Evolutionary conservation across 2,888 invertebrate genomes (phyloP).

Genomic region (Tricholauxania praeusta): DNA sequence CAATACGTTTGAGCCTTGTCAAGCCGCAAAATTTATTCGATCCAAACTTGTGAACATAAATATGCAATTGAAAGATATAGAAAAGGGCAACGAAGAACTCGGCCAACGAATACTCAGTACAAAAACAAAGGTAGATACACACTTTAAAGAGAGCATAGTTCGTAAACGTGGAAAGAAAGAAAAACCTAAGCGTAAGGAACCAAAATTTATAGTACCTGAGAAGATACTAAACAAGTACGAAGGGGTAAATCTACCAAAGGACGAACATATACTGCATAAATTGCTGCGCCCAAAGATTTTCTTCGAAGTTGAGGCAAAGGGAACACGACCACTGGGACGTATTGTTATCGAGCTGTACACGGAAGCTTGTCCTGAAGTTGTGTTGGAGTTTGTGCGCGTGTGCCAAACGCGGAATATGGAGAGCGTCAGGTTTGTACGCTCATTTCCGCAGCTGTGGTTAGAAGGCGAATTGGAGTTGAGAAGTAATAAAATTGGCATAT

Average conservation of each 20-base stretch:
- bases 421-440: conserved; percentile 47
- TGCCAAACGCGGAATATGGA: conserved; percentile 41
- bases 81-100: no score
- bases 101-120: no score
- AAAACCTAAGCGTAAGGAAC: no score
- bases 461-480: conserved; percentile 48
- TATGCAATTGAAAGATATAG: no score
- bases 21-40: no score
- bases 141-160: no score
- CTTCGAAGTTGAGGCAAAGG: conserved; percentile 51
- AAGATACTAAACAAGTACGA: conserved; percentile 45
- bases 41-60: no score
- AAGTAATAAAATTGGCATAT: conserved; percentile 1
- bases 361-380: conserved; percentile 57
- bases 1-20: no score
- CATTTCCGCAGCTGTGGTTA: conserved; percentile 56
- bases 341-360: conserved; percentile 54
- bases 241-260: conserved; percentile 39
- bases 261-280: conserved; percentile 17
- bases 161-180: no score
- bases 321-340: conserved; percentile 50
- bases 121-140: no score
- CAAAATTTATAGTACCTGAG: conserved; percentile 29
- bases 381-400: conserved; percentile 52
- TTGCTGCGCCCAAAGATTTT: conserved; percentile 54